Evolutionary conservation across 2,888 invertebrate species (phyloP).

Genomic region (Caenorhabditis sp.): DNA sequence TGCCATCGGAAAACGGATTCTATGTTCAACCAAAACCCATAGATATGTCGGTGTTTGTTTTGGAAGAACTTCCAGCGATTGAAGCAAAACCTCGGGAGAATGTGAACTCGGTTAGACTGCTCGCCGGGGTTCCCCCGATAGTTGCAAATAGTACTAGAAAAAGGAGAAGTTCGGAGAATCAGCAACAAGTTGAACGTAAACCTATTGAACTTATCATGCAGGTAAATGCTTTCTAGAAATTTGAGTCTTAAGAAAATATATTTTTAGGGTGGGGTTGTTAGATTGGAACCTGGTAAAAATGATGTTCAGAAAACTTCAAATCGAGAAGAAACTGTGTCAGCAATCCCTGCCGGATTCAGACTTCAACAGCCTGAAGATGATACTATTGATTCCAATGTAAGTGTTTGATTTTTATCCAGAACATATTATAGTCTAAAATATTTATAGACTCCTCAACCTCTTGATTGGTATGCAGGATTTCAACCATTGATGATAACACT

Average conservation of each 20-base stretch:
- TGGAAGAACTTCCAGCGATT: conserved; percentile 42
- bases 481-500: conserved; percentile 67
- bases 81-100: conserved; percentile 37
- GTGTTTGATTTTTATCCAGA: neutral
- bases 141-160: conserved; percentile 12
- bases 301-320: conserved; percentile 10
- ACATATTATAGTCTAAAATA: too few species aligned
- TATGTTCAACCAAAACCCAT: conserved; percentile 63
- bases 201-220: conserved; percentile 43
- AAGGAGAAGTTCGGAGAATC: neutral
- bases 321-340: neutral
- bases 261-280: conserved; percentile 35
- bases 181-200: too few species aligned
- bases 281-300: conserved; percentile 28
- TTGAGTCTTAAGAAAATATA: neutral
- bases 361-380: conserved; percentile 46
- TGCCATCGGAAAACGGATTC: conserved; percentile 68
- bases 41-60: conserved; percentile 58
- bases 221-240: conserved; percentile 1
- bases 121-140: conserved; percentile 42
- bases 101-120: conserved; percentile 24
- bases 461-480: conserved; percentile 67
- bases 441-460: conserved; percentile 41
- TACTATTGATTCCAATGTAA: conserved; percentile 32
- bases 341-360: conserved; percentile 32